Conservation (phyloP, 2,888 invertebrate genomes). For the Adelphocoris suturalis region DNA sequence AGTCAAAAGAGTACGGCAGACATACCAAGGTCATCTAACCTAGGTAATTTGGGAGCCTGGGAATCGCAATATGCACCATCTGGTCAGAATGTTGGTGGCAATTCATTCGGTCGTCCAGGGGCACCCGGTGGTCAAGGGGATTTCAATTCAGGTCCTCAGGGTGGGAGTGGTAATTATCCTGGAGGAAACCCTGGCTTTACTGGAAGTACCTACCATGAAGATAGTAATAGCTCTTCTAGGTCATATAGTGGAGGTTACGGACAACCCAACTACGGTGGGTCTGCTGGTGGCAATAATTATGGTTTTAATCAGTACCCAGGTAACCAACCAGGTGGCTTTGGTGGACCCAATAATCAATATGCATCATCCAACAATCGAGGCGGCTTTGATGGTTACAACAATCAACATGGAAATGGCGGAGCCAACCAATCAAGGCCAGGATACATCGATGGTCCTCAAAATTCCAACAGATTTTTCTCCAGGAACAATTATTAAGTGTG, state of each 20-base stretch:
- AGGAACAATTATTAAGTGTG: not conserved
- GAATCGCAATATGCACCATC: not conserved
- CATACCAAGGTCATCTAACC: not conserved
- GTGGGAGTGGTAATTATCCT: not conserved
- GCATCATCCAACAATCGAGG: not conserved
- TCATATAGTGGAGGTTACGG: not conserved
- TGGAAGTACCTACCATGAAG: not conserved
- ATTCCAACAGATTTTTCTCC: not conserved
- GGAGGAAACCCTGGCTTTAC: not conserved
- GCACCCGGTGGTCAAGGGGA: not conserved
- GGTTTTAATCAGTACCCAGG: too few relatives aligned
- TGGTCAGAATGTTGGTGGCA: not conserved
- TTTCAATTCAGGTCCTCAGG: not conserved
- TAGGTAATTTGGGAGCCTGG: not conserved
- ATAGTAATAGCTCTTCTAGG: not conserved
- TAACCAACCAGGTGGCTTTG: not conserved
- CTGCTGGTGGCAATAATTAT: not conserved
- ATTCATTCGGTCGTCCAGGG: not conserved
- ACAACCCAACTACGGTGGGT: not conserved
- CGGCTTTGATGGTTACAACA: not conserved
- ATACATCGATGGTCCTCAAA: not conserved
- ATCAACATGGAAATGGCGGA: not conserved
- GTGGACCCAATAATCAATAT: not conserved
- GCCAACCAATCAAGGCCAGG: not conserved
- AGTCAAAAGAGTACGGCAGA: conserved; percentile 53